These are phyloP conservation scores for Cyclargus thomasi DNA, from an alignment of 1,140 invertebrate genomes.

Conservation along the genomic window DNA sequence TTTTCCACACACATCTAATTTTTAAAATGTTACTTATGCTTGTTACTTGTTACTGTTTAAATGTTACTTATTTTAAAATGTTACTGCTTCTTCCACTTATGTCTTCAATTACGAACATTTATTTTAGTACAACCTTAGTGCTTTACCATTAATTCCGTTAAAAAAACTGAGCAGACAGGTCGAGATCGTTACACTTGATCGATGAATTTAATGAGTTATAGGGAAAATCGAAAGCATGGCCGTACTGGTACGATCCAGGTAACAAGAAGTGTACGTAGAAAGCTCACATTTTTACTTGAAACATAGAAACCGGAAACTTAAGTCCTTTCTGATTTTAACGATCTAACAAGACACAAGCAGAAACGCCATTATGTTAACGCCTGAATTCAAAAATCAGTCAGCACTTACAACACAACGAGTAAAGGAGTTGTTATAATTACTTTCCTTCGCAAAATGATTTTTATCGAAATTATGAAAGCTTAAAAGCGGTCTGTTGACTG, in stretches of 20 bases:
- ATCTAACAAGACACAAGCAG: slow-evolving; percentile 18
- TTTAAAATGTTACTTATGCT: too few species aligned
- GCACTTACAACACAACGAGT: not conserved
- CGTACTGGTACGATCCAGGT: slow-evolving; percentile 32
- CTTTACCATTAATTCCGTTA: not conserved
- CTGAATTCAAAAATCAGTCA: too few species aligned
- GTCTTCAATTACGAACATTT: too few species aligned
- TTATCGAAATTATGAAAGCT: too few species aligned
- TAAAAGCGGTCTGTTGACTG: too few species aligned
- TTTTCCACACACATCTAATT: too few species aligned
- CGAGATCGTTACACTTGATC: slow-evolving; percentile 34
- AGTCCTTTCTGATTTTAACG: slow-evolving; percentile 26
- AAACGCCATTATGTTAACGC: not conserved
- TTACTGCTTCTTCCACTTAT: too few species aligned
- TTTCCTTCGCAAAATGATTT: too few species aligned
- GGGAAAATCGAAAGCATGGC: slow-evolving; percentile 43
- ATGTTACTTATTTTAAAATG: too few species aligned
- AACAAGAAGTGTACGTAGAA: slow-evolving; percentile 15
- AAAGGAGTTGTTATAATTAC: not conserved
- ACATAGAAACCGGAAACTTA: slow-evolving; percentile 22
- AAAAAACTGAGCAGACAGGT: not conserved
- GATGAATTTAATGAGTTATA: slow-evolving; percentile 45
- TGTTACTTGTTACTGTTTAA: too few species aligned
- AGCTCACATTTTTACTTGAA: slow-evolving; percentile 25
- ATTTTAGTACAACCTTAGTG: not conserved